Percentiles rank a stretch among this genome's conserved stretches.
Evolutionary conservation across 1,140 invertebrate species (phyloP).

Genomic region (Pogonomyrmex californicus): DNA sequence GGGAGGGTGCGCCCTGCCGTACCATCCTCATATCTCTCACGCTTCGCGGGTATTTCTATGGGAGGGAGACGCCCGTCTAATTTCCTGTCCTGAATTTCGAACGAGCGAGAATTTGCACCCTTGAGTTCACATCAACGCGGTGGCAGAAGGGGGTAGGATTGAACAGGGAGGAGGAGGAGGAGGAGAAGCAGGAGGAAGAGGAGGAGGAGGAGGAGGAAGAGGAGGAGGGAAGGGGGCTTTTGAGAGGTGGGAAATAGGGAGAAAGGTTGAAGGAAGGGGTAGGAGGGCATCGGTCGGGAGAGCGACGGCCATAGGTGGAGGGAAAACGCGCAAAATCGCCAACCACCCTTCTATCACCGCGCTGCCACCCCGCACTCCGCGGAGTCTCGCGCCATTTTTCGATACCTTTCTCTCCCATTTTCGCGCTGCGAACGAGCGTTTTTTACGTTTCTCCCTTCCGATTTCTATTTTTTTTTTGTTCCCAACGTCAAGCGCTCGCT

Average conservation of each 20-base stretch:
- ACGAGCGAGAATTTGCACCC: constrained; percentile 85
- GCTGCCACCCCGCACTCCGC: constrained; percentile 25
- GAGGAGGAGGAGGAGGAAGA: neutral
- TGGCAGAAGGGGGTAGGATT: constrained; percentile 61
- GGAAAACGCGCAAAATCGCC: constrained; percentile 72
- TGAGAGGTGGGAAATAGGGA: constrained; percentile 18
- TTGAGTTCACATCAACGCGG: constrained; percentile 83
- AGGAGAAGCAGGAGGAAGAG: neutral
- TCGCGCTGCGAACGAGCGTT: constrained; percentile 42
- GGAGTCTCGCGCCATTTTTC: constrained; percentile 71
- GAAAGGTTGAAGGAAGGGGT: constrained; percentile 39
- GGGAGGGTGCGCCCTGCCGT: constrained; percentile 34
- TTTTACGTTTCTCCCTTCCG: constrained; percentile 47
- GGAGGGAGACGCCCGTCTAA: constrained; percentile 85
- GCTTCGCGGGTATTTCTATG: constrained; percentile 86
- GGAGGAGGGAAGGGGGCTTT: neutral
- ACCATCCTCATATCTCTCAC: constrained; percentile 84
- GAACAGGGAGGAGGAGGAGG: no score
- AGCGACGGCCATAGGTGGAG: constrained; percentile 68
- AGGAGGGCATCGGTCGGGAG: constrained; percentile 45
- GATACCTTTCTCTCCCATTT: constrained; percentile 62
- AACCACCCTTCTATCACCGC: constrained; percentile 56
- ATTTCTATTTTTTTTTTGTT: constrained; percentile 36
- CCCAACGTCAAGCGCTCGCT: constrained; percentile 30
- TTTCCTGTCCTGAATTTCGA: constrained; percentile 87